A percentile compares a stretch with the other conserved stretches of the same genome.
Conservation (phyloP, 2,797 vertebrate species). For the Adrianichthys oophorus region DNA sequence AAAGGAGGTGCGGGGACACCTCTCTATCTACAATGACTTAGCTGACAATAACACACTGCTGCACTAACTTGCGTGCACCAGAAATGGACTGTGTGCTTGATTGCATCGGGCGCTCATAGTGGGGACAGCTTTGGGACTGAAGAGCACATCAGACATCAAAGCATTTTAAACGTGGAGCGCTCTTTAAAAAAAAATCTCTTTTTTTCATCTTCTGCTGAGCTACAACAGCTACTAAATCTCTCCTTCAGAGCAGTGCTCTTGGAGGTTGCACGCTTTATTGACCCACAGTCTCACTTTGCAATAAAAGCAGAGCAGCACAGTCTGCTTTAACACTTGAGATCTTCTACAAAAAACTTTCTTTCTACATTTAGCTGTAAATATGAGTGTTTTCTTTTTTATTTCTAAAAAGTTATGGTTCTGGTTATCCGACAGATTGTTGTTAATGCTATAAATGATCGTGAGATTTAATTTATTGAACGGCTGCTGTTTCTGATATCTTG, state of each 20-base stretch:
- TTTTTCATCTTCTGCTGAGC: slow-evolving; percentile 10
- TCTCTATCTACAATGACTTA: slow-evolving; percentile 45
- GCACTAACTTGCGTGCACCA: slow-evolving; percentile 40
- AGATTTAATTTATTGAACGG: slow-evolving; percentile 28
- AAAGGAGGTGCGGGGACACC: slow-evolving; percentile 70
- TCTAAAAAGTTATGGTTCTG: slow-evolving; percentile 20
- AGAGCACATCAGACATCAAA: slow-evolving; percentile 13
- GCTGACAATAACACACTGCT: slow-evolving; percentile 45
- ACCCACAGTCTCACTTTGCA: slow-evolving; percentile 58
- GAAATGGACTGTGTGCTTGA: slow-evolving; percentile 1
- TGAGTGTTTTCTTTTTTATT: slow-evolving; percentile 35
- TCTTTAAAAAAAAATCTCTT: slow-evolving; percentile 41
- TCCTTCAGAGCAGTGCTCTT: slow-evolving; percentile 69
- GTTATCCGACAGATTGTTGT: slow-evolving; percentile 41
- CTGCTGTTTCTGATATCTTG: slow-evolving; percentile 28
- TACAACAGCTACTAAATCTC: slow-evolving; percentile 37
- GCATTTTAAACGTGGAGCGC: slow-evolving; percentile 31
- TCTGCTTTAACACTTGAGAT: slow-evolving; percentile 55
- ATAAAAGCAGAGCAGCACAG: slow-evolving; percentile 60
- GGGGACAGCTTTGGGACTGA: slow-evolving; percentile 17
- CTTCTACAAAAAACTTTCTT: slow-evolving; percentile 57
- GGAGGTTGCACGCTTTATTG: slow-evolving; percentile 46
- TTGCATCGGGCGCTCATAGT: slow-evolving; percentile 7
- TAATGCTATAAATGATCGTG: slow-evolving; percentile 11
- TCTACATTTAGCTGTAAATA: slow-evolving; percentile 70